Percentiles rank a stretch among this genome's conserved stretches.
Evolutionary conservation across 1,140 invertebrate genomes (phyloP).

Genomic region (Hesperophylax magnus): DNA sequence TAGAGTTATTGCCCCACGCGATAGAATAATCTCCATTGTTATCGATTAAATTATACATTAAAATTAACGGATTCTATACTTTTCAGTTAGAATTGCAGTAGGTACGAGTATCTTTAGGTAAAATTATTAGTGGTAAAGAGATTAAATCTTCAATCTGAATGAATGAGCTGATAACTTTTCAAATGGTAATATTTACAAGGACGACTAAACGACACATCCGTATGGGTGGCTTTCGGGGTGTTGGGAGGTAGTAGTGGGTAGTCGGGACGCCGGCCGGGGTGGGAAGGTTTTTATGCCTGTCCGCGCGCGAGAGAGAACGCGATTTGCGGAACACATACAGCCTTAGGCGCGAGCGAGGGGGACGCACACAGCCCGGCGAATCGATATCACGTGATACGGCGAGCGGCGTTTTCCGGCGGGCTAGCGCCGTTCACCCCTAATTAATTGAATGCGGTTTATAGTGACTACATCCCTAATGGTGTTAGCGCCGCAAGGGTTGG

Average conservation of each 20-base stretch:
- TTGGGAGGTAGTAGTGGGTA: background rate
- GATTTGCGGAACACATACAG: background rate
- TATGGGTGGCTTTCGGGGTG: background rate
- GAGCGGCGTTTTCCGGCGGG: conserved; percentile 33
- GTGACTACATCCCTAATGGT: conserved; percentile 33
- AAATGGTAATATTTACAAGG: too few relatives aligned
- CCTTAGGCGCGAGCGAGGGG: background rate
- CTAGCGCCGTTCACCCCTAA: conserved; percentile 22
- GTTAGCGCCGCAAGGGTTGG: conserved; percentile 18
- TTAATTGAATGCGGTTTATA: conserved; percentile 45
- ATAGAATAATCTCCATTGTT: too few relatives aligned
- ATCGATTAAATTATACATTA: too few relatives aligned
- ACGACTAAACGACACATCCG: background rate
- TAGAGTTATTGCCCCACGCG: too few relatives aligned
- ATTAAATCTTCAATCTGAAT: too few relatives aligned
- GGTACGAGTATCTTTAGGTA: too few relatives aligned
- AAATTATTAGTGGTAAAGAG: too few relatives aligned
- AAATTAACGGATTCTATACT: too few relatives aligned
- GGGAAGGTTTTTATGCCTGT: conserved; percentile 26
- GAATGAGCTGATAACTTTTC: too few relatives aligned
- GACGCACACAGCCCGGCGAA: conserved; percentile 1
- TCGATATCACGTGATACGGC: conserved; percentile 36
- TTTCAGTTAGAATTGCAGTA: too few relatives aligned
- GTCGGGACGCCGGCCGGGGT: background rate
- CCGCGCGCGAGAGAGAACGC: background rate